Percentiles rank a stretch among this genome's conserved stretches.
Evolutionary conservation across 2,113 vertebrate species (phyloP).

Genomic region (Eolophus roseicapilla): DNA sequence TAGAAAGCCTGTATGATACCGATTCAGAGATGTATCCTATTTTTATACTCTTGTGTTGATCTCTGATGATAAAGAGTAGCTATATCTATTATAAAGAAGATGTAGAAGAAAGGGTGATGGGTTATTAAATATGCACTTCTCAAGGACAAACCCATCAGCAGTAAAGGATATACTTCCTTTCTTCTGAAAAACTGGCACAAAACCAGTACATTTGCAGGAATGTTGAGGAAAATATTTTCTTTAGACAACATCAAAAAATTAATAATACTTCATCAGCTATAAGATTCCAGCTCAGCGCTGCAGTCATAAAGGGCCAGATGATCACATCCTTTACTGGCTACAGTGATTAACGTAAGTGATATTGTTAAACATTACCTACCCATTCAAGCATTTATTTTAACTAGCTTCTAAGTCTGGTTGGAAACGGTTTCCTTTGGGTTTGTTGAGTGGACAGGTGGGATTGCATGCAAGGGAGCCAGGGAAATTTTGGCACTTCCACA

Average conservation of each 20-base stretch:
- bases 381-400: slow-evolving; percentile 1
- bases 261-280: not conserved
- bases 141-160: not conserved
- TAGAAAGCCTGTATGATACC: not conserved
- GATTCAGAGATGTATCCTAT: not conserved
- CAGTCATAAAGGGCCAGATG: not conserved
- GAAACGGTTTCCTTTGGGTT: not conserved
- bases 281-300: not conserved
- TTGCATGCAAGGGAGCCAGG: not conserved
- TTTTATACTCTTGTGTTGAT: not conserved
- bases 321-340: not conserved
- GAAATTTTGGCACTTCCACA: not conserved
- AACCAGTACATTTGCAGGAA: not conserved
- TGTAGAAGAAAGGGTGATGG: not conserved
- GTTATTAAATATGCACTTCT: not conserved
- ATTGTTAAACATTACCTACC: slow-evolving; percentile 18
- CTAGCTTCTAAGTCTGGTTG: not conserved
- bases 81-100: not conserved
- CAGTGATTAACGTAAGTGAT: not conserved
- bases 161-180: not conserved
- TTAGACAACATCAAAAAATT: not conserved
- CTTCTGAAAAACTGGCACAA: not conserved
- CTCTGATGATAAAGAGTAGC: not conserved
- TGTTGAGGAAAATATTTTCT: not conserved
- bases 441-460: not conserved